A percentile compares a stretch with the other conserved stretches of the same genome.
Evolutionary conservation across 2,888 invertebrate genomes (phyloP).

Genomic region (Cryptus armator): DNA sequence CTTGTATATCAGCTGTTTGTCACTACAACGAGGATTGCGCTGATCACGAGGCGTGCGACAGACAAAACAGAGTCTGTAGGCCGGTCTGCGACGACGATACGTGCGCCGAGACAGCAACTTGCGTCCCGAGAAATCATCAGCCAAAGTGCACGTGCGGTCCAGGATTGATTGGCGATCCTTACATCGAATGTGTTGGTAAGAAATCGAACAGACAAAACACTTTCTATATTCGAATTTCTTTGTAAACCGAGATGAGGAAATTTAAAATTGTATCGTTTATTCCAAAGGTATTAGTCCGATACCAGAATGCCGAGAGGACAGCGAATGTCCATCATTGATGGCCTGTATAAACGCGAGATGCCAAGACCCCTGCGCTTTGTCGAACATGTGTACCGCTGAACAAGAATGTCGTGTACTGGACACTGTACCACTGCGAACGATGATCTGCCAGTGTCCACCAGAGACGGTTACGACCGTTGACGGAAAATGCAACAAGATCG

Average conservation of each 20-base stretch:
- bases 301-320: slow-evolving; percentile 91
- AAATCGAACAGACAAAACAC: slow-evolving; percentile 73
- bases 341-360: slow-evolving; percentile 93
- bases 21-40: slow-evolving; percentile 96
- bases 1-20: slow-evolving; percentile 93
- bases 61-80: slow-evolving; percentile 93
- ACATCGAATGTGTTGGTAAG: slow-evolving; percentile 88
- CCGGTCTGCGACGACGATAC: slow-evolving; percentile 93
- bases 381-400: slow-evolving; percentile 91
- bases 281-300: slow-evolving; percentile 73
- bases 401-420: slow-evolving; percentile 93
- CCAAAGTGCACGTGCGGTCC: slow-evolving; percentile 92
- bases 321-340: slow-evolving; percentile 91
- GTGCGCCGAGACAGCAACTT: slow-evolving; percentile 92
- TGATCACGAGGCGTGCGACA: slow-evolving; percentile 93
- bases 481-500: slow-evolving; percentile 89
- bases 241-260: neutral
- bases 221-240: neutral
- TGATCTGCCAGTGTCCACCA: slow-evolving; percentile 94
- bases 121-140: slow-evolving; percentile 91
- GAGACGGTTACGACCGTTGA: slow-evolving; percentile 92
- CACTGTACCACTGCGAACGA: slow-evolving; percentile 92
- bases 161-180: slow-evolving; percentile 93
- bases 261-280: neutral
- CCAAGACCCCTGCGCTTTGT: slow-evolving; percentile 91